Percentiles rank a stretch among this genome's conserved stretches.
These are phyloP conservation scores for Rhizoglyphus robini DNA, from an alignment of 1,140 invertebrate species.

Conservation along the genomic window DNA sequence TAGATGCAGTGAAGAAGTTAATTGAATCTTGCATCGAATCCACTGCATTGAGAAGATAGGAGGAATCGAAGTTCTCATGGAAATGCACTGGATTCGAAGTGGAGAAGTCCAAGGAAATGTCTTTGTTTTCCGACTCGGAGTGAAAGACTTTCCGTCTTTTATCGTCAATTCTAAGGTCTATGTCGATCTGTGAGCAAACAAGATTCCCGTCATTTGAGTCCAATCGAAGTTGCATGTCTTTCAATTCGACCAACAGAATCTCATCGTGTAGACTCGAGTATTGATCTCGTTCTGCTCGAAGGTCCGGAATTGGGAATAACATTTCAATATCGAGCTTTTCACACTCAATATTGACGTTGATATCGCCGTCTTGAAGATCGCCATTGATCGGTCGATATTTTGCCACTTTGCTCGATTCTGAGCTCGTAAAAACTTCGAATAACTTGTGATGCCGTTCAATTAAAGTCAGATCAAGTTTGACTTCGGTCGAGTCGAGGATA, in stretches of 20 bases:
- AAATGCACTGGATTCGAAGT: not conserved
- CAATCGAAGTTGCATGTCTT: not conserved
- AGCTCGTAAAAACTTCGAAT: conserved; percentile 3
- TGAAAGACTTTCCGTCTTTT: not conserved
- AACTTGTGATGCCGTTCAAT: conserved; percentile 19
- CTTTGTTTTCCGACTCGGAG: not conserved
- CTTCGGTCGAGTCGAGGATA: not conserved
- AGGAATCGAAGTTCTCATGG: not conserved
- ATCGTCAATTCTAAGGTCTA: not conserved
- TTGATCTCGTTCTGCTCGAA: conserved; percentile 15
- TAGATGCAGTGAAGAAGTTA: conserved; percentile 10
- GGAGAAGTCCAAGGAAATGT: not conserved
- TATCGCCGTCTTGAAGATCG: not conserved
- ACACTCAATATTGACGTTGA: conserved; percentile 14
- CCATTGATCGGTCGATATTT: not conserved
- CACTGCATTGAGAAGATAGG: not conserved
- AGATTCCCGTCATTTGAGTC: not conserved
- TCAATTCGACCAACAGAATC: conserved; percentile 3
- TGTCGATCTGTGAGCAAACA: not conserved
- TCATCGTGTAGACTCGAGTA: conserved; percentile 7
- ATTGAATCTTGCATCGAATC: conserved; percentile 23
- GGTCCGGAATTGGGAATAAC: conserved; percentile 19
- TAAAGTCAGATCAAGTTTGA: conserved; percentile 19
- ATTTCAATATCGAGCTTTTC: conserved; percentile 16
- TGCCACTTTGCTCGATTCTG: not conserved